A percentile compares a stretch with the other conserved stretches of the same genome.
phyloP scores from a whole-genome alignment of 2,797 vertebrate genomes.

The Gastrophryne carolinensis region DNA sequence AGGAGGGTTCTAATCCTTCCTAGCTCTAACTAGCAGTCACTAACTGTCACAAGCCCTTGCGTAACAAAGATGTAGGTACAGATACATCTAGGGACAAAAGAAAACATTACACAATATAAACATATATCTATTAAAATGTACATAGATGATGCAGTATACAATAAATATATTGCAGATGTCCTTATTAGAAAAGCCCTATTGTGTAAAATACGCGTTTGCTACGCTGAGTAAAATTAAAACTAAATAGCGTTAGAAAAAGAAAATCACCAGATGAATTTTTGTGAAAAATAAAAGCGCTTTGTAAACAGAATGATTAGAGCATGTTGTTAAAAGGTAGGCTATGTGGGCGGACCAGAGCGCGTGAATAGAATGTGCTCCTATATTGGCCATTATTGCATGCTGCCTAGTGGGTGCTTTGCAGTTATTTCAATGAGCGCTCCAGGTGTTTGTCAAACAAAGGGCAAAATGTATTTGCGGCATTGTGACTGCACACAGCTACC shows the following conservation, averaged over 20 bases:
- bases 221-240: neutral
- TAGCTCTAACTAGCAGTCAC: no score
- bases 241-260: neutral
- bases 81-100: no score
- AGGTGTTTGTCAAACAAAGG: conserved; percentile 5
- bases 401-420: conserved; percentile 12
- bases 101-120: no score
- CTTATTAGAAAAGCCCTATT: neutral
- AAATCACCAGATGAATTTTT: neutral
- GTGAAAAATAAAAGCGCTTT: conserved; percentile 21
- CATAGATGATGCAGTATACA: no score
- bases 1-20: no score
- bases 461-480: neutral
- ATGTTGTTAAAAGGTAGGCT: conserved; percentile 3
- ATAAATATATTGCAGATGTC: neutral
- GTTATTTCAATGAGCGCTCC: conserved; percentile 18
- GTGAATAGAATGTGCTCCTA: conserved; percentile 17
- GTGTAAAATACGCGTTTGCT: neutral
- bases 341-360: conserved; percentile 12
- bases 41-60: no score
- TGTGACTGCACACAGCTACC: neutral
- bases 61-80: no score
- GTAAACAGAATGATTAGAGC: conserved; percentile 30
- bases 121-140: no score
- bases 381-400: conserved; percentile 15